Conservation (phyloP, 2,797 vertebrate species). For the Hippopotamyrus pictus region DNA sequence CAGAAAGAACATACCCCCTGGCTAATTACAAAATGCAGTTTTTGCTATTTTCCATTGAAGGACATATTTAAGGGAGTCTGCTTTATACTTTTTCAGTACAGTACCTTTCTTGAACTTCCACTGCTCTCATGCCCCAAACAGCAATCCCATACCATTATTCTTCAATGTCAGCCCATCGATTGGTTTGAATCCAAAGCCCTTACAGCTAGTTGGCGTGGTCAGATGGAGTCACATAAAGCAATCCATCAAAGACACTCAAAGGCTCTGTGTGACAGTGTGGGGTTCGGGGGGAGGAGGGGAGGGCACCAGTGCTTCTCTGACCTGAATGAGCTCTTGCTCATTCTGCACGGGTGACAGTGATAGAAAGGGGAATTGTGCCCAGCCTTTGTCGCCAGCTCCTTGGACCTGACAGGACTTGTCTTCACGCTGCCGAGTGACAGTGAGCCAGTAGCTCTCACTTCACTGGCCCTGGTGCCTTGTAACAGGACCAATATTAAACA, state of each 20-base stretch:
- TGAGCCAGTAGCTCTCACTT: not conserved
- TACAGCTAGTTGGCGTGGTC: constrained; percentile 66
- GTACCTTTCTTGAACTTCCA: constrained; percentile 1
- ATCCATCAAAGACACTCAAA: constrained; percentile 69
- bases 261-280: constrained; percentile 61
- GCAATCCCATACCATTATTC: constrained; percentile 64
- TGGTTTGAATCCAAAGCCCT: constrained; percentile 68
- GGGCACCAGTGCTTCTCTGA: not conserved
- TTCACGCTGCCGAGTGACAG: not conserved
- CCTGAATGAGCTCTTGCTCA: not conserved
- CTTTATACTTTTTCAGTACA: not conserved
- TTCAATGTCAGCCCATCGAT: constrained; percentile 70
- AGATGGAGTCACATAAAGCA: constrained; percentile 70
- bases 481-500: not conserved
- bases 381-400: not conserved
- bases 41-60: not conserved
- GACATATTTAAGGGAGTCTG: not conserved
- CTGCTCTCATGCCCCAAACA: constrained; percentile 16
- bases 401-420: not conserved
- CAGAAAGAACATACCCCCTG: not conserved
- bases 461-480: not conserved
- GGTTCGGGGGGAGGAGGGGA: constrained; percentile 10
- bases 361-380: not conserved
- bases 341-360: not conserved
- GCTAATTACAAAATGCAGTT: constrained; percentile 20